Evolutionary conservation across 2,797 vertebrate species (phyloP).

Genomic region (Alcedo quadribrachys): DNA sequence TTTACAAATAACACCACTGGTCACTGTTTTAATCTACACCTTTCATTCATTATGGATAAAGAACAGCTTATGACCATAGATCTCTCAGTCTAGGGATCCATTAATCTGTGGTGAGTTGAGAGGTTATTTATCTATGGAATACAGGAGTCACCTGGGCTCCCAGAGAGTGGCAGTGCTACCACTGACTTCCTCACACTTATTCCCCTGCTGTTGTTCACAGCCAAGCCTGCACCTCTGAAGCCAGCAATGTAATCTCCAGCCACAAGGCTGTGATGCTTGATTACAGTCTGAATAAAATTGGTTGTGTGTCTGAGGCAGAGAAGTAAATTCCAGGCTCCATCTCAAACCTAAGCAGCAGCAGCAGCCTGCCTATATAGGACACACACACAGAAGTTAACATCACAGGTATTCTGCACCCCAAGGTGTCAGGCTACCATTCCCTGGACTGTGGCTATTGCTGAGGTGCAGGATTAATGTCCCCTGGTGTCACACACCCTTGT

Average conservation of each 20-base stretch:
- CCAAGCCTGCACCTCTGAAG: background rate
- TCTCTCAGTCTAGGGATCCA: background rate
- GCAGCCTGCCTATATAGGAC: background rate
- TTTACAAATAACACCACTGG: background rate
- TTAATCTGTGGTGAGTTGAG: background rate
- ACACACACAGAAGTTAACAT: background rate
- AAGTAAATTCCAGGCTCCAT: background rate
- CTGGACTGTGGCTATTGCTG: background rate
- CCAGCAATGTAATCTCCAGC: background rate
- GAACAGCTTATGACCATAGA: background rate
- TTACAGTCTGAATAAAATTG: background rate
- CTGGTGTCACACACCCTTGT: rapidly evolving
- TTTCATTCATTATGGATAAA: slow-evolving; percentile 25
- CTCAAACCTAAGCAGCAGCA: background rate
- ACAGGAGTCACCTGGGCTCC: background rate
- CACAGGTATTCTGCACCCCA: background rate
- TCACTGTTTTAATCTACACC: slow-evolving; percentile 29
- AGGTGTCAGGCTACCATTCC: background rate
- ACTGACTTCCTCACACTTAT: background rate
- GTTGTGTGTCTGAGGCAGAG: background rate
- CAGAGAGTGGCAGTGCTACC: background rate
- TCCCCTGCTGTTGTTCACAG: background rate
- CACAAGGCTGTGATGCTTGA: background rate
- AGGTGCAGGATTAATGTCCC: background rate
- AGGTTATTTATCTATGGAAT: background rate